Conservation (phyloP, 2,797 vertebrate genomes). For the Poeciliopsis infans region DNA sequence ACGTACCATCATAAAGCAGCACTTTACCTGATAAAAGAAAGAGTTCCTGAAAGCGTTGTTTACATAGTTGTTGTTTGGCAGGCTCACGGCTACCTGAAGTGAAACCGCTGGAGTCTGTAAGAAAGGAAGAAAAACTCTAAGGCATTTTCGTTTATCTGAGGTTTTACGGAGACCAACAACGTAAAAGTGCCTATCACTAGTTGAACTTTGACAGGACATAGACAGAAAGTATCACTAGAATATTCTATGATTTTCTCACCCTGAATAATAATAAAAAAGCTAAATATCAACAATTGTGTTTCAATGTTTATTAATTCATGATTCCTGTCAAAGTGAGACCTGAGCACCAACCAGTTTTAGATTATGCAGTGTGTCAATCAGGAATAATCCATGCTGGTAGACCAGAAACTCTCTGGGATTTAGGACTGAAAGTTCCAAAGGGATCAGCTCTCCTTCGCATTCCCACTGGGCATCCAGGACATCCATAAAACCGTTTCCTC, state of each 20-base stretch:
- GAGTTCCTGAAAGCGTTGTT: slow-evolving; percentile 85
- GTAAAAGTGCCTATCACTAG: neutral
- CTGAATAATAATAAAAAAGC: neutral
- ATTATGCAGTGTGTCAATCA: slow-evolving; percentile 78
- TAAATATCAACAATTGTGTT: neutral
- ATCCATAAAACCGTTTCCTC: slow-evolving; percentile 67
- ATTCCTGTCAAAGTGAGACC: neutral
- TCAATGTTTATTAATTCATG: neutral
- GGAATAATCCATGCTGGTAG: slow-evolving; percentile 86
- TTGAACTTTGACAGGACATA: neutral
- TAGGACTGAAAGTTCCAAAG: slow-evolving; percentile 74
- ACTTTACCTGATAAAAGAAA: slow-evolving; percentile 91
- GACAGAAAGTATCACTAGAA: neutral
- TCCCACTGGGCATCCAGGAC: slow-evolving; percentile 75
- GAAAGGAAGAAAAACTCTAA: neutral
- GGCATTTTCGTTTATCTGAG: neutral
- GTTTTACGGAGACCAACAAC: neutral
- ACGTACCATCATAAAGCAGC: neutral
- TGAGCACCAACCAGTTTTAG: slow-evolving; percentile 75
- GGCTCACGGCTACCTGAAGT: slow-evolving; percentile 82
- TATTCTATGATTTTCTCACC: neutral
- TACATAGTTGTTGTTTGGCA: slow-evolving; percentile 79
- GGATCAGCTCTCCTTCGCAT: slow-evolving; percentile 78
- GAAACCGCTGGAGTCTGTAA: slow-evolving; percentile 82
- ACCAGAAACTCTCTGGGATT: slow-evolving; percentile 84